Evolutionary conservation across 1,140 invertebrate genomes (phyloP), one percentile per base, ranked within the genome.

Genomic region (Centruroides vittatus): DNA sequence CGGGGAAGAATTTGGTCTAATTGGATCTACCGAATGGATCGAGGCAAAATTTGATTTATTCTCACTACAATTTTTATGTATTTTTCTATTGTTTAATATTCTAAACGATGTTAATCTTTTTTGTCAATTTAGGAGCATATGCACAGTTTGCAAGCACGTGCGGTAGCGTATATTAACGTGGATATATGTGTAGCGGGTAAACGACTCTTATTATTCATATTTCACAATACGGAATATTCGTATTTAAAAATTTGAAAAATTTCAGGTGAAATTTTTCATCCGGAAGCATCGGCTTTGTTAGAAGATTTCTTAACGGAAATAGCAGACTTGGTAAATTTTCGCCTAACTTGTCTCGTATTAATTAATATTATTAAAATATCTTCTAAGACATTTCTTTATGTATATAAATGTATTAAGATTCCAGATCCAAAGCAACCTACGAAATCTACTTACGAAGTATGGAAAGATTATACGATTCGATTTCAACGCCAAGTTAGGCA

Each of bases 1-100:
- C 61, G 76, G 74, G 8, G 78, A 78, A 69, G 77, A 79, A 60
- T 74, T 73, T 59, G 76, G 75, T 54, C 57, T 78, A 12, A 73
- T 78, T 55, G 76, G 78, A 7, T 72, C 70, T 12, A 70, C 69
- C 13, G 67, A 71, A 64, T 70, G 69, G 69, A 46, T 71, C n/a
- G 66, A 70, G 54, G 65, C 61, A 50, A 61, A 61, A 34, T 36
- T 2, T 23, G 23, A 23, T 23, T 23, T 23, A 23, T 23, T 23
- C 23, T 23, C 23, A 23, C 23, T 23, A 23, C 23, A 23, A 23
- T 23, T 23, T 23, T 23, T 23, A 23, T 23, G 23, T 23, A 23
- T 23, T 23, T n/a, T 23, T 23, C 23, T 23, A 23, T 23, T 23
- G 23, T 23, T 23, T 23, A 23, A 23, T 23, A 23, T 23, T 23